These are phyloP conservation scores for Parauchenoglanis ngamensis DNA, from an alignment of 2,797 vertebrate species.

Conservation along the genomic window DNA sequence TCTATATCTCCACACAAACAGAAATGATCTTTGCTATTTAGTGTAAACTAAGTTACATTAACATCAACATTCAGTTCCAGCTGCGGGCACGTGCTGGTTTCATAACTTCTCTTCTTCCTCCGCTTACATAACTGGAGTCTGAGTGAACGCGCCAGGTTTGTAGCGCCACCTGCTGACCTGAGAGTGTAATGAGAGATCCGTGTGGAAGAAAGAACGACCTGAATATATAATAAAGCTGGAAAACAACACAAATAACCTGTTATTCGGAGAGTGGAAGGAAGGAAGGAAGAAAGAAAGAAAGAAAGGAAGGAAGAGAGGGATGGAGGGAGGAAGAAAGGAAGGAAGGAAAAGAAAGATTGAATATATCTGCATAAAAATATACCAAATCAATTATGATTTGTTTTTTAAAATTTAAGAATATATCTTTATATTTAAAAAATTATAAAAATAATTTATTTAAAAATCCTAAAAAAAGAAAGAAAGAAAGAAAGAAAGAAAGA, in stretches of 20 bases:
- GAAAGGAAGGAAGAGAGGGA: background rate
- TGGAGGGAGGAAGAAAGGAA: background rate
- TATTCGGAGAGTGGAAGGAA: background rate
- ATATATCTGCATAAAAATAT: too few relatives aligned
- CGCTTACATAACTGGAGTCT: too few relatives aligned
- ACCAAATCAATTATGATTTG: too few relatives aligned
- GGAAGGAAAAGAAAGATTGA: background rate
- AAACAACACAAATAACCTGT: background rate
- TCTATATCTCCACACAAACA: background rate
- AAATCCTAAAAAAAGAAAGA: too few relatives aligned
- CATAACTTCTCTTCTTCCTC: conserved; percentile 15
- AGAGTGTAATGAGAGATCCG: background rate
- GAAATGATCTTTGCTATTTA: background rate
- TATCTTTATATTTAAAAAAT: too few relatives aligned
- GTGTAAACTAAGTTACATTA: background rate
- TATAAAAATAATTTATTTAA: background rate
- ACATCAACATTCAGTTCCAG: background rate
- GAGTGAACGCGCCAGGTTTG: background rate
- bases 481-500: background rate
- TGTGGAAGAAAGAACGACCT: background rate
- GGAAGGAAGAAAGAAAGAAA: background rate
- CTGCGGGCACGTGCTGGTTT: background rate
- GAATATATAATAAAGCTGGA: background rate
- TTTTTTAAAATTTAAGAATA: too few relatives aligned
- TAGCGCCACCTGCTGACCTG: conserved; percentile 1